Evolutionary conservation across 2,113 vertebrate genomes (phyloP), one percentile per base, ranked within the genome.

Genomic region (Sceloporus tristichus): DNA sequence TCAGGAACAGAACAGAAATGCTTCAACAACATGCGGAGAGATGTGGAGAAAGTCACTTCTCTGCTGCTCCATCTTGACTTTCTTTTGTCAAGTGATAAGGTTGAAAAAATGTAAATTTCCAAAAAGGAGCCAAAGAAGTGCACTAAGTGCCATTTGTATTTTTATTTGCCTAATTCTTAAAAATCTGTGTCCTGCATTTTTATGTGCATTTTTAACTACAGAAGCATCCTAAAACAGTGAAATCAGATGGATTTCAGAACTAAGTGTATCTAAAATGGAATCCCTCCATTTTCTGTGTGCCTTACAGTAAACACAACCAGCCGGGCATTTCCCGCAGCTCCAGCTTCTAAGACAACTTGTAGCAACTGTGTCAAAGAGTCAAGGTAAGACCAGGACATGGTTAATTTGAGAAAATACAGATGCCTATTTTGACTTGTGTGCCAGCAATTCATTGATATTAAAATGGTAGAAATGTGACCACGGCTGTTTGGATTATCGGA

Each of bases 321-420:
- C 48, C 19, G 53, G 18, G 82, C 56, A 14, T 25, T 85, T 56
- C 82, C 82, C 1, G 18, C 34, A 23, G 87, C 87, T 7, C 82
- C 87, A 2, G 25, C 4, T n/a, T 42, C 76, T 27, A 89, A 62
- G 76, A 13, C 18, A 25, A 89, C 87, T 4, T 89, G 87, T 19
- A 1, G 0, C 0, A 21, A 88, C 27, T 88, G 87, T 53, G 11
- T 1, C 16, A 71, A 5, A 62, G 6, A 25, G 8, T 2, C 18
- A 65, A 48, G 82, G 87, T 89, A 85, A 79, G 66, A 23, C 56
- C 56, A 65, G 1, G 19, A 81, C 23, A 5, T 56, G 10, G n/a
- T 4, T 34, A 56, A 65, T 62, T 3, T 65, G 9, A 62, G 34
- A 62, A 23, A 79, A 65, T 38, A 9, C 29, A 59, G 56, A 59